Evolutionary conservation across 2,113 vertebrate genomes (phyloP), one percentile per base, ranked within the genome.

Genomic region (Hydropotes inermis): DNA sequence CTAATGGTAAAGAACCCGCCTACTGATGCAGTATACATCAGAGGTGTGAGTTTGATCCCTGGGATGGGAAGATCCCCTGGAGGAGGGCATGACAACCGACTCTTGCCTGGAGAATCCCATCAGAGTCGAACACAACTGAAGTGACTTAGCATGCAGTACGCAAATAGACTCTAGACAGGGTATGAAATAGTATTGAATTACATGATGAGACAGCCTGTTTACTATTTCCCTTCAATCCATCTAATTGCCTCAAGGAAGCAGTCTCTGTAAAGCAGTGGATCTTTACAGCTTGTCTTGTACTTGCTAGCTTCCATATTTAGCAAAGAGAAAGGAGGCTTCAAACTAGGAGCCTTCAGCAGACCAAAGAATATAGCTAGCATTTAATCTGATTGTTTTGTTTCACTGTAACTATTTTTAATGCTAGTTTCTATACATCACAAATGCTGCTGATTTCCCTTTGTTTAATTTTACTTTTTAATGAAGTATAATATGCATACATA

Each of bases 221-320:
- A 91, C 45, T 85, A 15, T 81, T 96, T 93, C 82, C 52, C 95
- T 54, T 95, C 7, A 45, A 19, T 88, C 45, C 11, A 86, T 87
- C 64, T 86, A 64, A 64, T 91, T 91, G 85, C 54, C 28, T 91
- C 33, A 67, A 82, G 52, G 33, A 91, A 25, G 60, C 52, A 94
- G 54, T 91, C 50, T 94, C 16, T 30, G 47, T 83, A 82, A 70
- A 91, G 36, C 67, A 74, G 78, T 55, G 7, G 88, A n/a, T 84
- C 58, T 95, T 95, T 95, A 79, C 1, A 23, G 21, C 43, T 30
- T 84, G 13, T 43, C 21, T 36, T 84, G 28, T 67, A 79, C 36
- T 96, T 94, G 58, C 14, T 81, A 60, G 76, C 58, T 94, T 96
- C 52, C 45, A 14, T 81, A 25, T 85, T 97, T 81, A 97, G 58